phyloP scores from a whole-genome alignment of 2,113 vertebrate genomes.

The Camelus dromedarius region DNA sequence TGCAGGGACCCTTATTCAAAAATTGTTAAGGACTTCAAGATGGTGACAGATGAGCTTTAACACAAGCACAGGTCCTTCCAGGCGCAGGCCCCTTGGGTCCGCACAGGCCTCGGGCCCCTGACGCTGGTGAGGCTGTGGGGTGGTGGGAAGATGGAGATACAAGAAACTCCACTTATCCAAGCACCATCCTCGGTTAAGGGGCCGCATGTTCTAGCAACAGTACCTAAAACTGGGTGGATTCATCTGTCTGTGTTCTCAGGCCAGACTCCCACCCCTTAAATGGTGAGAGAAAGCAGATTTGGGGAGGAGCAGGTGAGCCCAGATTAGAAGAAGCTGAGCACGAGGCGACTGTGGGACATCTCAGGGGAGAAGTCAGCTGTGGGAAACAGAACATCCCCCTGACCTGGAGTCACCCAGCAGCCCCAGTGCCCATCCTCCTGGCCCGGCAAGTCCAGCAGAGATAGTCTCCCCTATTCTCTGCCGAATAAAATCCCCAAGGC shows the following conservation, averaged over 20 bases:
- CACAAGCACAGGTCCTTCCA: not conserved
- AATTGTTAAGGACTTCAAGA: not conserved
- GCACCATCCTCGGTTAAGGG: not conserved
- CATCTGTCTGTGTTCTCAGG: not conserved
- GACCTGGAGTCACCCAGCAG: not conserved
- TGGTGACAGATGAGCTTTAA: not conserved
- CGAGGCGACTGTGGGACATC: not conserved
- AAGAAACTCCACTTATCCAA: not conserved
- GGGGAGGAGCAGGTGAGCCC: not conserved
- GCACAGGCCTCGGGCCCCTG: not conserved
- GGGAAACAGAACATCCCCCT: not conserved
- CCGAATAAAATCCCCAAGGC: not conserved
- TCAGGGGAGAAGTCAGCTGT: not conserved
- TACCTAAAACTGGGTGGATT: not conserved
- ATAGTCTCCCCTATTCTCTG: not conserved
- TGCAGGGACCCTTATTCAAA: not conserved
- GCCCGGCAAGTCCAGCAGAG: not conserved
- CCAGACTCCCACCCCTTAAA: not conserved
- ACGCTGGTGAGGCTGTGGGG: not conserved
- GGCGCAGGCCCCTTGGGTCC: not conserved
- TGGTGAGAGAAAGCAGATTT: not conserved
- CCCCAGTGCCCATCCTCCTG: not conserved
- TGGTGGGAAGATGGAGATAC: rapidly evolving
- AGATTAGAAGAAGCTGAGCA: not conserved
- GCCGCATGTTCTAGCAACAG: not conserved